Base-by-base conservation (phyloP, 2,113 vertebrate species). In the Periophthalmodon schlosseri region DNA sequence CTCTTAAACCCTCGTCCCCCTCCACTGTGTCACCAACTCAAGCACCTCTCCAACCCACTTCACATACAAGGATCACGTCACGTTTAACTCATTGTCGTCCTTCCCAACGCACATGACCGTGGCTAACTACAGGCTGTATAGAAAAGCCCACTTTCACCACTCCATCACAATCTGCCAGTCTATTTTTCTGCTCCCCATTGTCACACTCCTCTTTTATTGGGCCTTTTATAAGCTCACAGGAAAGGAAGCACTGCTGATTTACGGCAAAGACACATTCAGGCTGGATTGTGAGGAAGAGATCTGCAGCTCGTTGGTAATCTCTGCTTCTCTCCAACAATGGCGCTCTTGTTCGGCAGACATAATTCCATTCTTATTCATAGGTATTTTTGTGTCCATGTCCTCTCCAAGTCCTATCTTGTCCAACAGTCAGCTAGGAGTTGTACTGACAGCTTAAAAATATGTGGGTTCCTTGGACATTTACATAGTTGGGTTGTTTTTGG, bases 31-130 rank as follows among this genome's bases (percentile, higher is more conserved):
- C 84, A 83, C 79, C 80, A 68, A 24, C 46, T 65, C 56, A 57
- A 79, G 58, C 61, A 71, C 70, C 79, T 82, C 82, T 79, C 69
- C 76, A 67, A 20, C 68, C 75, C 77, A 79, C 81, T 88, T 83
- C 76, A 84, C 70, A 69, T 76, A 80, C 56, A 58, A 71, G 83
- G 84, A 86, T 89, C 88, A 87, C 72, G 78, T 73, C 0, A 67
- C 82, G 73, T 20, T 46, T 33, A 78, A 80, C 76, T 85, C 65
- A 8, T 20, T n/a, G 9, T 23, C 14, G 60, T 28, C 23, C 36
- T 54, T 77, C 50, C 81, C 49, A n/a, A n/a, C 18, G n/a, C 39
- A 6, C 15, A 70, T 46, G 36, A 52, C 68, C 8, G 58, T 28
- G 68, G 72, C 68, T 72, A n/a, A 8, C 34, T 70, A 71, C 14